Conservation (phyloP, 2,888 invertebrate species). For the Romanomermis culicivorax region DNA sequence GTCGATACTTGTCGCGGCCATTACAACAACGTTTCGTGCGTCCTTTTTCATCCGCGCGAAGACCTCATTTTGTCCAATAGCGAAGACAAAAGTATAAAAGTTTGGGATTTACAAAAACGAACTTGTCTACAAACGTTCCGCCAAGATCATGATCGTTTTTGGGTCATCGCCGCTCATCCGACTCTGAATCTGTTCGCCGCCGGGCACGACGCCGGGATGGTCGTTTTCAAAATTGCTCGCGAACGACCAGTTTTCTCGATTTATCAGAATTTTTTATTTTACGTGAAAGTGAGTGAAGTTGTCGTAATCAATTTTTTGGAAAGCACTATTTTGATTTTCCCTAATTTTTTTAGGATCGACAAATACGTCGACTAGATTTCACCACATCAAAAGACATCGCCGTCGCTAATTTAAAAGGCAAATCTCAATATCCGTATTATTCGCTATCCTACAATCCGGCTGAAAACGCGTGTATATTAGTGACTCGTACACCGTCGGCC, state of each 20-base stretch:
- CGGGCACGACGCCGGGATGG: slow-evolving; percentile 94
- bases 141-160: slow-evolving; percentile 43
- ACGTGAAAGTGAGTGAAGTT: slow-evolving; percentile 46
- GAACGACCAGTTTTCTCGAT: slow-evolving; percentile 89
- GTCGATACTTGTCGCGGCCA: slow-evolving; percentile 98
- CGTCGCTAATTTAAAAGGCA: slow-evolving; percentile 71
- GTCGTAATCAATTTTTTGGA: neutral
- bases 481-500: slow-evolving; percentile 50
- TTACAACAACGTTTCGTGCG: slow-evolving; percentile 96
- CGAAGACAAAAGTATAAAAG: slow-evolving; percentile 87
- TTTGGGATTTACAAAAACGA: slow-evolving; percentile 94
- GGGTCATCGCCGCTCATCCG: slow-evolving; percentile 87
- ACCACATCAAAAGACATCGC: slow-evolving; percentile 72
- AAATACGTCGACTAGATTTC: slow-evolving; percentile 71
- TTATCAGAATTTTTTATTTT: slow-evolving; percentile 73
- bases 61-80: slow-evolving; percentile 89
- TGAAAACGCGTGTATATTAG: slow-evolving; percentile 74
- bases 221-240: slow-evolving; percentile 55
- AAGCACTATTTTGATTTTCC: neutral
- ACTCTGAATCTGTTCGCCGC: slow-evolving; percentile 88
- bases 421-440: slow-evolving; percentile 36
- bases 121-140: slow-evolving; percentile 74
- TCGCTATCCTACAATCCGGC: slow-evolving; percentile 93
- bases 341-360: slow-evolving; percentile 42
- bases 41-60: slow-evolving; percentile 83